phyloP scores from a whole-genome alignment of 2,888 invertebrate species.

The Tineola bisselliella region DNA sequence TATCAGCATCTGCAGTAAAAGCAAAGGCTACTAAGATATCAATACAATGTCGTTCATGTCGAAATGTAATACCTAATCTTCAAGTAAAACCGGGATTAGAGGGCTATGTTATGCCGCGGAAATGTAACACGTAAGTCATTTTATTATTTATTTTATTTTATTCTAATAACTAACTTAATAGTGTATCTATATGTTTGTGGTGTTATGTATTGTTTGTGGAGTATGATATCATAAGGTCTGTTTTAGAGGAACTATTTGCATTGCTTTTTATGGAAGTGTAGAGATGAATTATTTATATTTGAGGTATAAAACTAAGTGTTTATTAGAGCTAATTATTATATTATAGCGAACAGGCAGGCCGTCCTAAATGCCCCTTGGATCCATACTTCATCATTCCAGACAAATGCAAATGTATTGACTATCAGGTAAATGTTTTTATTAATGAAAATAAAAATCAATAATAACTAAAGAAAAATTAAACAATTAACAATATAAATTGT shows the following conservation, averaged over 20 bases:
- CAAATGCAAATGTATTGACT: conserved; percentile 97
- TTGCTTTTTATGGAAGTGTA: not conserved
- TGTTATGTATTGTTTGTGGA: too few relatives aligned
- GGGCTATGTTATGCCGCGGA: conserved; percentile 93
- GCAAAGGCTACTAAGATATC: conserved; percentile 96
- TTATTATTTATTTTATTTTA: too few relatives aligned
- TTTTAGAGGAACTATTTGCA: too few relatives aligned
- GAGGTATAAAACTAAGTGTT: too few relatives aligned
- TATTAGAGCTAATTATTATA: not conserved
- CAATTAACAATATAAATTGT: too few relatives aligned
- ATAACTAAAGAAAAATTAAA: too few relatives aligned
- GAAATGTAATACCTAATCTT: conserved; percentile 88
- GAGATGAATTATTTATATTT: too few relatives aligned
- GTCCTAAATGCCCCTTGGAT: conserved; percentile 94
- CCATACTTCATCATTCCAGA: conserved; percentile 99
- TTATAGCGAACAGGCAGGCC: conserved; percentile 88
- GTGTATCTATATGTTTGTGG: too few relatives aligned
- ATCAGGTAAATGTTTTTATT: conserved; percentile 71
- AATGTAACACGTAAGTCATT: conserved; percentile 86
- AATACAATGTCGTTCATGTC: conserved; percentile 95
- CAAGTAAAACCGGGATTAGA: conserved; percentile 94
- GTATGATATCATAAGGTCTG: too few relatives aligned
- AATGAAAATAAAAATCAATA: too few relatives aligned
- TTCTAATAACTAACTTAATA: too few relatives aligned
- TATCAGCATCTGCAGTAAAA: conserved; percentile 92